These are phyloP conservation scores for Setophaga kirtlandii DNA, from an alignment of 2,113 vertebrate species.

Conservation along the genomic window DNA sequence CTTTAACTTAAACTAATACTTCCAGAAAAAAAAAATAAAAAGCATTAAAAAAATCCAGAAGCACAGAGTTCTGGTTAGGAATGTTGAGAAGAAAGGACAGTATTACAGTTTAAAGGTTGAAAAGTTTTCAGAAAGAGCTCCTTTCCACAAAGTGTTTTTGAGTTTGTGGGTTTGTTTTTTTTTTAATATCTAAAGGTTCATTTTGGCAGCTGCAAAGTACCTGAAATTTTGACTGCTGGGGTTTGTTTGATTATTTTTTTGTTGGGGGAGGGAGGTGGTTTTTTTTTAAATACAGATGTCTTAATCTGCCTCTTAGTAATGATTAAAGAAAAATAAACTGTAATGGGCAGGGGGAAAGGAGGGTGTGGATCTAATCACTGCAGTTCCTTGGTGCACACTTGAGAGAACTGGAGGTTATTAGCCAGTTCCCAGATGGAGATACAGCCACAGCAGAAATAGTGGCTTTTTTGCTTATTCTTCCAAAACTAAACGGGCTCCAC, in stretches of 20 bases:
- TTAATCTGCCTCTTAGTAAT: neutral
- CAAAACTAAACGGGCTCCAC: neutral
- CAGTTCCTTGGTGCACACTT: neutral
- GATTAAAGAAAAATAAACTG: neutral
- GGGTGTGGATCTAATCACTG: fast-evolving
- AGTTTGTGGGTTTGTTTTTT: neutral
- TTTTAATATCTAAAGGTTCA: neutral
- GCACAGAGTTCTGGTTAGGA: neutral
- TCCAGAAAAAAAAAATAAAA: neutral
- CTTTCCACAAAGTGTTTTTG: neutral
- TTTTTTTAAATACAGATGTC: neutral
- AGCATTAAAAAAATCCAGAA: neutral
- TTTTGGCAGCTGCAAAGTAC: neutral
- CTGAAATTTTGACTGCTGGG: neutral
- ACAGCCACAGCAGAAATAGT: neutral
- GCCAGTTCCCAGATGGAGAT: neutral
- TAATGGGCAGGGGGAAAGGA: neutral
- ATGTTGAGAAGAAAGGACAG: neutral
- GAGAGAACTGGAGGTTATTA: neutral
- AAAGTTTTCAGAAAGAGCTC: neutral
- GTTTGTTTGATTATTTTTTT: neutral
- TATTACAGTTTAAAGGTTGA: neutral
- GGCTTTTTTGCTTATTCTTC: neutral
- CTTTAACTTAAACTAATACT: neutral
- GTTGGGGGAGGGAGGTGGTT: no score